Conservation (phyloP, 2,797 vertebrate genomes). For the Aselliscus stoliczkanus region DNA sequence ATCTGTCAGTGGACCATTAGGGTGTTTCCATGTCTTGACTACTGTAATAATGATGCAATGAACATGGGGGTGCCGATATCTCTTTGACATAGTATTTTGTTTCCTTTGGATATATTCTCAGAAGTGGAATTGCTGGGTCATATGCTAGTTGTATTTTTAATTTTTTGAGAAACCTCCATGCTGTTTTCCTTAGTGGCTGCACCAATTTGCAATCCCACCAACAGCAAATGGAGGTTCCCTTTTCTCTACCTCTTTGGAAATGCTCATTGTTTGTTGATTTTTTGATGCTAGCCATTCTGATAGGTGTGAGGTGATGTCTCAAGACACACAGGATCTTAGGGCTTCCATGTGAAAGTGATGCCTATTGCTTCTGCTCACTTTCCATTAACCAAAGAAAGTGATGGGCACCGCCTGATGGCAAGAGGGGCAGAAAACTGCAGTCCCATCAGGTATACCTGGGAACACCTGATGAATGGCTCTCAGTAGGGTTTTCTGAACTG, state of each 20-base stretch:
- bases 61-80: background rate
- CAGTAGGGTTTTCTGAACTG: background rate
- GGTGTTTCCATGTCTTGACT: background rate
- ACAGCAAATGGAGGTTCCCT: background rate
- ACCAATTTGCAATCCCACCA: background rate
- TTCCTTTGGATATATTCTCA: no score
- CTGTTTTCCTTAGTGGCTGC: background rate
- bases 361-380: background rate
- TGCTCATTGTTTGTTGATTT: background rate
- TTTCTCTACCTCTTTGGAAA: background rate
- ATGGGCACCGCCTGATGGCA: rapidly evolving
- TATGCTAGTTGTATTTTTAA: no score
- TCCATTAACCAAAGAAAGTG: background rate
- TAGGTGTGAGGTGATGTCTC: background rate
- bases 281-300: background rate
- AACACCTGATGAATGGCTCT: background rate
- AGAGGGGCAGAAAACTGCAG: background rate
- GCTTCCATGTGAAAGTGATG: background rate
- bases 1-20: background rate
- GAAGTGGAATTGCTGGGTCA: background rate
- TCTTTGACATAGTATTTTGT: background rate
- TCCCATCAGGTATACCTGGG: background rate
- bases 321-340: background rate
- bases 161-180: background rate
- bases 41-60: background rate